Conservation (phyloP, 2,113 vertebrate genomes). For the Stegostoma tigrinum region DNA sequence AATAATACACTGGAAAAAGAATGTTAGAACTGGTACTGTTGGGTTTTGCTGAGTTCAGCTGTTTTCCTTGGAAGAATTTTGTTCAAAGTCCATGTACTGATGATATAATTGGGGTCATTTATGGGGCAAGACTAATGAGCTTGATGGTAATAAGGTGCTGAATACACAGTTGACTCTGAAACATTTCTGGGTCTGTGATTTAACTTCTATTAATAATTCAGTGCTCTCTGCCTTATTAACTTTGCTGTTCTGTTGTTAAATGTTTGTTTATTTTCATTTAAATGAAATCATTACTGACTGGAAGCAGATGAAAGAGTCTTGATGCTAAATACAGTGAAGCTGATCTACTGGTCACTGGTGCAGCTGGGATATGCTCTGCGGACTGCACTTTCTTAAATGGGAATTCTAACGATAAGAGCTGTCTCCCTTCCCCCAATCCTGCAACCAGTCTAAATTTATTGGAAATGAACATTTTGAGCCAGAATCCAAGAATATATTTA, state of each 20-base stretch:
- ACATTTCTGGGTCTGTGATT: background rate
- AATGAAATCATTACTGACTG: background rate
- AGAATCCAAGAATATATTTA: background rate
- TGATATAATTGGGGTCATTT: background rate
- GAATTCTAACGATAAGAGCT: background rate
- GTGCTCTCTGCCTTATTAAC: background rate
- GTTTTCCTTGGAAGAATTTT: background rate
- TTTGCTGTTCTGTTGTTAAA: background rate
- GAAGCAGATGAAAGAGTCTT: background rate
- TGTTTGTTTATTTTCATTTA: background rate
- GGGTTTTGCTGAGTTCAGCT: background rate
- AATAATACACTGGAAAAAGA: background rate
- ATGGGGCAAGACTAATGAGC: background rate
- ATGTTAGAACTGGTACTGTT: background rate
- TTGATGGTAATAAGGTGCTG: background rate
- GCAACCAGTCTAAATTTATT: background rate
- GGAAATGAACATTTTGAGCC: background rate
- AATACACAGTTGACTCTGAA: background rate
- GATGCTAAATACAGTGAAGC: background rate
- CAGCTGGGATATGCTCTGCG: background rate
- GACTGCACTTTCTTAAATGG: background rate
- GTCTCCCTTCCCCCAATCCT: background rate
- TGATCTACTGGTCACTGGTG: background rate
- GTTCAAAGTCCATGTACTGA: background rate
- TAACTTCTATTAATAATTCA: background rate